Conservation (phyloP, 1,140 invertebrate species). For the Dinothrombium tinctorium region DNA sequence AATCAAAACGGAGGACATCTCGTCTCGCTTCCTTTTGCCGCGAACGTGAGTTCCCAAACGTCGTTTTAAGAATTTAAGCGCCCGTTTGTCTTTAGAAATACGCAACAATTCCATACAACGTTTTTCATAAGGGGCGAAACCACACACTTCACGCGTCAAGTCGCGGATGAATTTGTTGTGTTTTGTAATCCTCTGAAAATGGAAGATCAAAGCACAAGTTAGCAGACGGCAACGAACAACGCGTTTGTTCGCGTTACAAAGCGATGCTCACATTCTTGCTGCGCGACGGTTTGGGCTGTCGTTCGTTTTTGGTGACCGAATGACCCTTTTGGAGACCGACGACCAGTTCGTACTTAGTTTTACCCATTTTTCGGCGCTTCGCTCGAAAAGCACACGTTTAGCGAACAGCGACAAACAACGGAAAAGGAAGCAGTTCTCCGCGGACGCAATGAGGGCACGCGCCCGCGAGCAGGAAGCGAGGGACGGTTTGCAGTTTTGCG, state of each 20-base stretch:
- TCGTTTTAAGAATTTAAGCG: constrained; percentile 92
- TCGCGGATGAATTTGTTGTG: constrained; percentile 89
- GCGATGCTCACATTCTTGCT: background rate
- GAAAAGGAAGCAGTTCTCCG: too few relatives aligned
- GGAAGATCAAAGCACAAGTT: background rate
- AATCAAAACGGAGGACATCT: constrained; percentile 70
- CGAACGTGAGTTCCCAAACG: constrained; percentile 84
- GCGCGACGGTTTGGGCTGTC: background rate
- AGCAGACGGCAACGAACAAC: background rate
- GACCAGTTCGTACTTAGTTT: constrained; percentile 46
- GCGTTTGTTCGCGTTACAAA: background rate
- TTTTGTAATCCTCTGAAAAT: constrained; percentile 37
- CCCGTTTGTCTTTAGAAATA: constrained; percentile 84
- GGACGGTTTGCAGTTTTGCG: too few relatives aligned
- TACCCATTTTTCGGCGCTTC: constrained; percentile 6
- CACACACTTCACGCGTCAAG: constrained; percentile 81
- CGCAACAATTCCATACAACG: constrained; percentile 96
- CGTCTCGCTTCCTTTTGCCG: constrained; percentile 95
- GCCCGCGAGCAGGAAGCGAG: too few relatives aligned
- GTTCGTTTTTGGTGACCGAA: constrained; percentile 44
- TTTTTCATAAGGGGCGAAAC: constrained; percentile 96
- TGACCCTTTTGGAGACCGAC: constrained; percentile 81
- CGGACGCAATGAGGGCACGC: too few relatives aligned
- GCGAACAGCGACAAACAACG: too few relatives aligned
- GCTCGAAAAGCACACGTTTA: too few relatives aligned